phyloP scores from a whole-genome alignment of 1,140 invertebrate species.

The Colletes latitarsis region DNA sequence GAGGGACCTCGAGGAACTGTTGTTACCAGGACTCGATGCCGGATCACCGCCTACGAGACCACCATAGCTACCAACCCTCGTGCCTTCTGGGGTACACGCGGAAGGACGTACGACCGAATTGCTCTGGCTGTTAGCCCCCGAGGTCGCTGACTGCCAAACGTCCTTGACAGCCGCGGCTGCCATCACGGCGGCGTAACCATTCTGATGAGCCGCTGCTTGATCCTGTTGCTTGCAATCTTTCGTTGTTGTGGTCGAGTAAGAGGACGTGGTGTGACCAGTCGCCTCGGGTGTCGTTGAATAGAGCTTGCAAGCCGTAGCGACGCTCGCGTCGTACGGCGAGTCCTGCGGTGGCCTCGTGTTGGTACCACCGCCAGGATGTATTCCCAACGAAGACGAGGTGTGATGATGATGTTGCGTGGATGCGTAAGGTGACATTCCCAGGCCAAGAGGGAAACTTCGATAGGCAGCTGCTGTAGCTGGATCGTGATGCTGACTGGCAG shows the following conservation, averaged over 20 bases:
- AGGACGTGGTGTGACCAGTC: slow-evolving; percentile 82
- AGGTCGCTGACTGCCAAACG: slow-evolving; percentile 84
- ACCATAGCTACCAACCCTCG: slow-evolving; percentile 85
- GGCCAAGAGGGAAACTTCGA: slow-evolving; percentile 91
- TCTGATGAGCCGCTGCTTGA: slow-evolving; percentile 85
- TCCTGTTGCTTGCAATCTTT: slow-evolving; percentile 85
- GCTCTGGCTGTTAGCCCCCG: slow-evolving; percentile 83
- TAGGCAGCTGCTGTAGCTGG: slow-evolving; percentile 85
- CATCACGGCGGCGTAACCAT: slow-evolving; percentile 85
- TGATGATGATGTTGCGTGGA: slow-evolving; percentile 89
- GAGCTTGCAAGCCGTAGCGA: slow-evolving; percentile 92
- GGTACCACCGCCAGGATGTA: slow-evolving; percentile 83
- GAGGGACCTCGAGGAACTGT: slow-evolving; percentile 84
- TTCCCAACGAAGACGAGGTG: slow-evolving; percentile 81
- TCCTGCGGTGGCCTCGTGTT: slow-evolving; percentile 91
- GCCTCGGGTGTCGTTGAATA: slow-evolving; percentile 87
- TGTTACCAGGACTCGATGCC: slow-evolving; percentile 88
- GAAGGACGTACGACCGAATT: slow-evolving; percentile 89
- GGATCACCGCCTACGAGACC: slow-evolving; percentile 88
- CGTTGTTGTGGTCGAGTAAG: slow-evolving; percentile 82
- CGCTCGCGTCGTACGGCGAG: slow-evolving; percentile 93
- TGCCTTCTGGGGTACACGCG: slow-evolving; percentile 91
- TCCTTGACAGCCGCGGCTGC: slow-evolving; percentile 85
- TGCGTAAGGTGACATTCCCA: slow-evolving; percentile 92
- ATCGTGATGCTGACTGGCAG: slow-evolving; percentile 86